Evolutionary conservation across 2,888 invertebrate genomes (phyloP).

Genomic region (Lacanobia wlatinum): DNA sequence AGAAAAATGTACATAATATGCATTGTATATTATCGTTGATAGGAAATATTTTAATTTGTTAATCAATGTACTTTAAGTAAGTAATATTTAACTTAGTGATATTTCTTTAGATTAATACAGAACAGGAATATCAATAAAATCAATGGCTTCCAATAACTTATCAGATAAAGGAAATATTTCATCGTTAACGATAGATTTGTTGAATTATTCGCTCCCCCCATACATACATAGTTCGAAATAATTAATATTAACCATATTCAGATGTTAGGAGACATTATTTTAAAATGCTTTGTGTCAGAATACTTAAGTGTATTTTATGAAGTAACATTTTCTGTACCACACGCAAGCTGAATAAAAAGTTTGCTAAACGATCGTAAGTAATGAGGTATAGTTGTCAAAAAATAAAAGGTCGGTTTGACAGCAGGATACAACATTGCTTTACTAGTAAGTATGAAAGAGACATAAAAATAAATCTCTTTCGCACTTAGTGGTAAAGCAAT

Average conservation of each 20-base stretch:
- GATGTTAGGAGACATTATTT: too few species aligned
- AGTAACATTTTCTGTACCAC: too few species aligned
- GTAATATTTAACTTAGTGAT: slow-evolving; percentile 19
- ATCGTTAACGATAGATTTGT: slow-evolving; percentile 20
- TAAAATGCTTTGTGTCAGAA: too few species aligned
- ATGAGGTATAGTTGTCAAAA: too few species aligned
- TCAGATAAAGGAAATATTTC: slow-evolving; percentile 4
- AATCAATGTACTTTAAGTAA: slow-evolving; percentile 7
- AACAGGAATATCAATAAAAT: slow-evolving; percentile 53
- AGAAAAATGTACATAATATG: slow-evolving; percentile 28
- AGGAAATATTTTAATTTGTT: neutral
- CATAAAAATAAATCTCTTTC: too few species aligned
- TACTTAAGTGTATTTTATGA: too few species aligned
- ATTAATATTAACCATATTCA: neutral
- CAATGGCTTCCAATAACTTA: slow-evolving; percentile 51
- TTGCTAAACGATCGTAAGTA: too few species aligned
- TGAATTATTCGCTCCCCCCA: neutral
- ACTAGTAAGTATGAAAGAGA: too few species aligned
- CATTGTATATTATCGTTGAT: neutral
- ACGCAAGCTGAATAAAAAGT: too few species aligned
- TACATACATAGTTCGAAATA: neutral
- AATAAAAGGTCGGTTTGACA: too few species aligned
- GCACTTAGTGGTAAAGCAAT: too few species aligned
- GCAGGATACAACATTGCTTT: too few species aligned
- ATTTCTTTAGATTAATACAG: slow-evolving; percentile 34